These are phyloP conservation scores for Arctia plantaginis DNA, from an alignment of 2,888 invertebrate genomes.

Conservation along the genomic window DNA sequence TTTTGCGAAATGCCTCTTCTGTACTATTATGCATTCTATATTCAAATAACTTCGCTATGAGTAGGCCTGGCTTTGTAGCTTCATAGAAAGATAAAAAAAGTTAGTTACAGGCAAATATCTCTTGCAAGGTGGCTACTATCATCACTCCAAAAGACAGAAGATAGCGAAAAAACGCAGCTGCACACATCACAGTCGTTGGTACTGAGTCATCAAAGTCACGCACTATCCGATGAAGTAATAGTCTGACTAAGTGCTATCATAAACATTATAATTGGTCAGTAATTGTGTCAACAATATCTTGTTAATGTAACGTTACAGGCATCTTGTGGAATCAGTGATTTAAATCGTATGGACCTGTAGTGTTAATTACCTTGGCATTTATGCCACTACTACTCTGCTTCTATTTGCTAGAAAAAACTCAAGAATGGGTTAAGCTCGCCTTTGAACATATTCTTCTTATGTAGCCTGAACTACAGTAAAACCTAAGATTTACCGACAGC, in stretches of 20 bases:
- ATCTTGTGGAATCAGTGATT: background rate
- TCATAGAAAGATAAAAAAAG: background rate
- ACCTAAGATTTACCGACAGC: too few relatives aligned
- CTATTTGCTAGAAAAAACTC: too few relatives aligned
- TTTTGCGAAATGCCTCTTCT: background rate
- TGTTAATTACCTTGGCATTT: too few relatives aligned
- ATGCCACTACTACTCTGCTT: too few relatives aligned
- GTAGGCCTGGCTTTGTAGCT: background rate
- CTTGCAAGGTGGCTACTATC: background rate
- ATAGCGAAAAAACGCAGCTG: background rate
- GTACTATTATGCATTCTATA: background rate
- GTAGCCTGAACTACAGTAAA: too few relatives aligned
- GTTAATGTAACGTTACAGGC: constrained; percentile 17
- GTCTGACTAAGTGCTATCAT: constrained; percentile 40
- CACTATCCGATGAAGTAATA: constrained; percentile 34
- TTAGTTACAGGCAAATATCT: background rate
- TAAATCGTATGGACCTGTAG: background rate
- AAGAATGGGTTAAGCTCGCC: too few relatives aligned
- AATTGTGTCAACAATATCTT: constrained; percentile 35
- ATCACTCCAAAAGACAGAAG: background rate
- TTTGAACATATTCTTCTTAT: too few relatives aligned
- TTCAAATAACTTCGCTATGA: background rate
- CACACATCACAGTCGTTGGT: constrained; percentile 12
- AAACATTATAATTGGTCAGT: constrained; percentile 38
- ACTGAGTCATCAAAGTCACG: constrained; percentile 37